Evolutionary conservation across 2,797 vertebrate species (phyloP).

Genomic region (Falco berigora): DNA sequence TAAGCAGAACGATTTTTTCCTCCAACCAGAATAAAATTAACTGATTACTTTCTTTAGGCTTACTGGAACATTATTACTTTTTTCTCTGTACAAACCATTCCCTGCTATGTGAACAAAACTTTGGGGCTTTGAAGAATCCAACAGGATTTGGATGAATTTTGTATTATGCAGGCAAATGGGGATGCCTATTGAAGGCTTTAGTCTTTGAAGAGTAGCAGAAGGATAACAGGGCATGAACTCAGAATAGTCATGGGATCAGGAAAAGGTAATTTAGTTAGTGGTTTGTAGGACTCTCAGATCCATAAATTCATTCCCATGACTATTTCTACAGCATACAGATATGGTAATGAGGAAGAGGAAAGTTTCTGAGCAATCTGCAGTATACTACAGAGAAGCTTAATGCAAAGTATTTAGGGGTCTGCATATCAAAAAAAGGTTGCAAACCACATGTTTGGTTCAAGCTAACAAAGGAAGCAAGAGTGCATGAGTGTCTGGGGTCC

Average conservation of each 20-base stretch:
- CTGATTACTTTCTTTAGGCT: background rate
- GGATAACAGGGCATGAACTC: background rate
- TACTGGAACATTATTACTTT: background rate
- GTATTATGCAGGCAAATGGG: background rate
- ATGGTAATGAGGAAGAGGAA: background rate
- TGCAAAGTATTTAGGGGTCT: background rate
- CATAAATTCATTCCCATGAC: background rate
- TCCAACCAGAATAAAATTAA: background rate
- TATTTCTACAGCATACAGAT: background rate
- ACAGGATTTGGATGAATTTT: background rate
- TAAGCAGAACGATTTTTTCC: background rate
- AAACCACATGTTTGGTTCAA: background rate
- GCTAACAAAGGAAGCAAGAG: background rate
- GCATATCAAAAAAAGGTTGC: background rate
- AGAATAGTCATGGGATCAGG: background rate
- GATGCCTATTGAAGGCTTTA: background rate
- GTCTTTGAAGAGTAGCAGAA: background rate
- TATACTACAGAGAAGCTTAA: background rate
- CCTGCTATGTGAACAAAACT: background rate
- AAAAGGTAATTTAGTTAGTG: background rate
- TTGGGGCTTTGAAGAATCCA: background rate
- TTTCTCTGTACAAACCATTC: background rate
- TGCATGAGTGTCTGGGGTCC: background rate
- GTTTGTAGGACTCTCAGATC: background rate
- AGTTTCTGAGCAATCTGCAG: background rate